phyloP scores from a whole-genome alignment of 2,888 invertebrate species.

The Megaustenia siamemsis region DNA sequence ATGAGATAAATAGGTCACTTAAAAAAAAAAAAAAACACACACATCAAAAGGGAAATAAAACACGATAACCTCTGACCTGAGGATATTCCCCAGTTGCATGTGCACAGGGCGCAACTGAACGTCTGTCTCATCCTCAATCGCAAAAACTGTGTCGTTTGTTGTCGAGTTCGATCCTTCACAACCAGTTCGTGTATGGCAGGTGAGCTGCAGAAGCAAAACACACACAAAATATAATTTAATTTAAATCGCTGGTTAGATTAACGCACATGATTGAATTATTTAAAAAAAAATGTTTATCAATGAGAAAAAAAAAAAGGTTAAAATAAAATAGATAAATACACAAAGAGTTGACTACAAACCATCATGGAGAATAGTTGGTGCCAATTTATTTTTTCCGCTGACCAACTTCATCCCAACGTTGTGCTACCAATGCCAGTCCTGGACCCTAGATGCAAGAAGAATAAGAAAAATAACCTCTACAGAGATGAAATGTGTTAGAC shows the following conservation, averaged over 20 bases:
- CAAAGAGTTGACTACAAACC: neutral
- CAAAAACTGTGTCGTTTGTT: neutral
- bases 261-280: neutral
- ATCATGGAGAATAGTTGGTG: neutral
- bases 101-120: constrained; percentile 19
- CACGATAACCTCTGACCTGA: neutral
- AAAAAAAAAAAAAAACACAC: too few species aligned
- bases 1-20: neutral
- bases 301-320: neutral
- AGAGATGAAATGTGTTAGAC: too few species aligned
- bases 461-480: too few species aligned
- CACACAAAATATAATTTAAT: neutral
- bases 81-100: constrained; percentile 24
- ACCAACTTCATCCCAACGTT: too few species aligned
- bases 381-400: neutral
- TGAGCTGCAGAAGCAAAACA: neutral
- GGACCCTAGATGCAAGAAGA: too few species aligned
- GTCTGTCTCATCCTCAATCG: neutral
- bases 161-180: neutral
- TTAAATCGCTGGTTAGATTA: neutral
- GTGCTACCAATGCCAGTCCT: too few species aligned
- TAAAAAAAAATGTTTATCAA: neutral
- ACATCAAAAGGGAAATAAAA: neutral
- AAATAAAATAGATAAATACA: neutral
- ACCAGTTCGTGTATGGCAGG: neutral